phyloP scores from a whole-genome alignment of 2,797 vertebrate species.

The Brachyrhaphis roseni region DNA sequence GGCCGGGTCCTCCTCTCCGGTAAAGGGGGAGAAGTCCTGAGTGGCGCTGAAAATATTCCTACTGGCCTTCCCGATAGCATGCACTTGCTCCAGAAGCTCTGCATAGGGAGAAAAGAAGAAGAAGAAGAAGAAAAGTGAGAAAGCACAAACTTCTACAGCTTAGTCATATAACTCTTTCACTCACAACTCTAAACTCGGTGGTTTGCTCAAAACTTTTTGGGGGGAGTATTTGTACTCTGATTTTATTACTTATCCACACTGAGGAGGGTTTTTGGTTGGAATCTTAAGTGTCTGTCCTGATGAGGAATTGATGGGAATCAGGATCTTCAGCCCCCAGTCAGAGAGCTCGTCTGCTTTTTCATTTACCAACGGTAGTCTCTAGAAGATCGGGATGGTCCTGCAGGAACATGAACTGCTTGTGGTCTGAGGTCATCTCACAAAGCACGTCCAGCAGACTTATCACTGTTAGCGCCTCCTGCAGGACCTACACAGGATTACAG shows the following conservation, averaged over 20 bases:
- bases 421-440: conserved; percentile 92
- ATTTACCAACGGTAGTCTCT: conserved; percentile 86
- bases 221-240: neutral
- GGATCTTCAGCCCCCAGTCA: neutral
- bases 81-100: conserved; percentile 90
- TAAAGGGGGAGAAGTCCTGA: conserved; percentile 77
- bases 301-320: conserved; percentile 8
- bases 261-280: neutral
- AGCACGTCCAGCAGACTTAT: conserved; percentile 90
- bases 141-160: neutral
- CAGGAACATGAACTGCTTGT: conserved; percentile 82
- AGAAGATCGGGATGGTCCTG: conserved; percentile 88
- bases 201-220: neutral
- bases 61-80: conserved; percentile 84
- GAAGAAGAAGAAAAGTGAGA: neutral
- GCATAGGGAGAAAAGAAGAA: neutral
- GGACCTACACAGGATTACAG: conserved; percentile 57
- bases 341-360: neutral
- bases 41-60: conserved; percentile 86
- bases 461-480: conserved; percentile 87
- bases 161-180: neutral
- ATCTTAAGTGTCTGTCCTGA: conserved; percentile 2
- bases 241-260: neutral
- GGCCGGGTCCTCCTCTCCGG: conserved; percentile 61
- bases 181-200: neutral